Evolutionary conservation across 2,888 invertebrate species (phyloP).

Genomic region (Drosophila bunnanda): DNA sequence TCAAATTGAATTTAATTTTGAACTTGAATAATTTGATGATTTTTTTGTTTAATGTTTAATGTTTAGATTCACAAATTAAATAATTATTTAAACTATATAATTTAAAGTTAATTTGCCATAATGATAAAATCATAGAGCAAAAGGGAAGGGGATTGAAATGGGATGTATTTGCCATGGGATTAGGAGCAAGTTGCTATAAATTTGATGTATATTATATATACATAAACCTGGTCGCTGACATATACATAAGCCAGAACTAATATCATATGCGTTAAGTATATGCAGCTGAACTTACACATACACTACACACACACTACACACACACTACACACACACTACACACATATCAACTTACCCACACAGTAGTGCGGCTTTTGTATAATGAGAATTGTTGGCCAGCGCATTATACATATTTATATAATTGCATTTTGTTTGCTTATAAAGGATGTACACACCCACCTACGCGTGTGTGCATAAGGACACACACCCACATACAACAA

Average conservation of each 20-base stretch:
- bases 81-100: neutral
- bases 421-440: conserved; percentile 41
- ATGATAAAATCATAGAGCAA: neutral
- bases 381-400: conserved; percentile 38
- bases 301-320: neutral
- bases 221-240: conserved; percentile 11
- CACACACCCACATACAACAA: conserved; percentile 3
- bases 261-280: conserved; percentile 51
- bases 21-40: neutral
- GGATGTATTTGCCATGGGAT: conserved; percentile 12
- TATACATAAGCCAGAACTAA: conserved; percentile 34
- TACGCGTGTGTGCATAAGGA: neutral
- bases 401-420: conserved; percentile 53
- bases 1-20: neutral
- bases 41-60: neutral
- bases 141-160: neutral
- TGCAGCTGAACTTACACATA: conserved; percentile 17
- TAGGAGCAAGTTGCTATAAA: conserved; percentile 22
- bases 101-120: conserved; percentile 14
- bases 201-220: conserved; percentile 15
- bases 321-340: neutral
- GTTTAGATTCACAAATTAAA: neutral
- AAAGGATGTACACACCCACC: conserved; percentile 26
- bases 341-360: conserved; percentile 15
- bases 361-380: conserved; percentile 33